phyloP scores from a whole-genome alignment of 2,888 invertebrate species.

The Netelia melanura region DNA sequence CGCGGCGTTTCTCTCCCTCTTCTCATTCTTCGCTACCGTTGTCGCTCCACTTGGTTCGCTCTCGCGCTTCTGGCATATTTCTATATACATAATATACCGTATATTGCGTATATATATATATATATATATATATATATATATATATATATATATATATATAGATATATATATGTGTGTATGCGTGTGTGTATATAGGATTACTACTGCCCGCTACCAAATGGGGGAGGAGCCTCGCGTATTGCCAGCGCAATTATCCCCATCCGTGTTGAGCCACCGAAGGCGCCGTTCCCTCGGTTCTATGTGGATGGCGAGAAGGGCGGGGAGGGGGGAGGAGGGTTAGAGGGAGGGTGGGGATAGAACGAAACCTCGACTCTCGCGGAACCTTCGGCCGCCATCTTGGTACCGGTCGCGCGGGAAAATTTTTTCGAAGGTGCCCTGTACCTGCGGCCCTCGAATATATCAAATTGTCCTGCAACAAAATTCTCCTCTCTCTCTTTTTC shows the following conservation, averaged over 20 bases:
- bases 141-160: not conserved
- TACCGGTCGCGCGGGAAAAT: constrained; percentile 41
- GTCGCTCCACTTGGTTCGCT: constrained; percentile 1
- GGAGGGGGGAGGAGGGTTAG: not conserved
- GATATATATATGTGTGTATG: not conserved
- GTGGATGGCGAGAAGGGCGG: constrained; percentile 37
- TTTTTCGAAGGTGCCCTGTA: constrained; percentile 7
- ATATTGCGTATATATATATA: not conserved
- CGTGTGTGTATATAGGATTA: constrained; percentile 6
- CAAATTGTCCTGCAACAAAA: constrained; percentile 16
- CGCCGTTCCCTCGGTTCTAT: constrained; percentile 66
- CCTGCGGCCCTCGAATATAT: constrained; percentile 15
- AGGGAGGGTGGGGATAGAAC: constrained; percentile 7
- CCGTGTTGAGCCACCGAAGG: constrained; percentile 51
- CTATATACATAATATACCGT: not conserved
- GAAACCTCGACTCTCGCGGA: constrained; percentile 37
- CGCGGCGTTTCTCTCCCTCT: not conserved
- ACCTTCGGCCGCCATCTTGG: constrained; percentile 68
- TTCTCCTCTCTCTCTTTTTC: not conserved
- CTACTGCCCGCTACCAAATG: constrained; percentile 65
- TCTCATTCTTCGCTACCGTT: constrained; percentile 4
- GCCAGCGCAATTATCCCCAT: constrained; percentile 77
- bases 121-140: not conserved
- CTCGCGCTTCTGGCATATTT: constrained; percentile 44
- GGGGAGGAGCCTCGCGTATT: constrained; percentile 75